Conservation (phyloP, 2,797 vertebrate genomes). For the Meriones psammophilus region DNA sequence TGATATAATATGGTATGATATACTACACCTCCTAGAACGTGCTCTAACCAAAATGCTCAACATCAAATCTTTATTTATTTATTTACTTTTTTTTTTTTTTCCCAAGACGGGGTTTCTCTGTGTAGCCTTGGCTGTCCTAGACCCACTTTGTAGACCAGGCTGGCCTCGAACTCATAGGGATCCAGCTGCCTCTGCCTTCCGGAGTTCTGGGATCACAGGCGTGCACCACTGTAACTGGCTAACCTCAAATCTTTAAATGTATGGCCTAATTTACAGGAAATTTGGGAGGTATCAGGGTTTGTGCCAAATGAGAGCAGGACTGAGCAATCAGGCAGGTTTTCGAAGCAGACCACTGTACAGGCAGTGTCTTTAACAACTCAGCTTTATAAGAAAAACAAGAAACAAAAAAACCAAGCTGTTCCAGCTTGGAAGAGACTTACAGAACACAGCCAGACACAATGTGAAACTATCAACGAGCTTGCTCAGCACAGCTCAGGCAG, state of each 20-base stretch:
- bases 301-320: conserved; percentile 40
- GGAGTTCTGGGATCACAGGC: no score
- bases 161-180: no score
- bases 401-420: not conserved
- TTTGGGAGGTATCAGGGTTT: conserved; percentile 3
- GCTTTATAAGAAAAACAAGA: not conserved
- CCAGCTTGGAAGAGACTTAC: not conserved
- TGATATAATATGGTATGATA: not conserved
- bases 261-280: conserved; percentile 43
- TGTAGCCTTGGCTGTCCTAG: no score
- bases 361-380: conserved; percentile 30
- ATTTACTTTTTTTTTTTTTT: no score
- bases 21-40: conserved; percentile 27
- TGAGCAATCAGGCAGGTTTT: conserved; percentile 33
- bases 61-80: not conserved
- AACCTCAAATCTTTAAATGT: conserved; percentile 13
- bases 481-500: conserved; percentile 59
- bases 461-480: not conserved
- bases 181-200: no score
- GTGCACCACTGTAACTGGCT: no score
- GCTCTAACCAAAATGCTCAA: conserved; percentile 54
- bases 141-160: no score
- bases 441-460: not conserved
- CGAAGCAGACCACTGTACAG: not conserved
- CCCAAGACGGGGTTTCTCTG: no score